Base-by-base conservation (phyloP, 2,888 invertebrate species). In the Luperina testacea region DNA sequence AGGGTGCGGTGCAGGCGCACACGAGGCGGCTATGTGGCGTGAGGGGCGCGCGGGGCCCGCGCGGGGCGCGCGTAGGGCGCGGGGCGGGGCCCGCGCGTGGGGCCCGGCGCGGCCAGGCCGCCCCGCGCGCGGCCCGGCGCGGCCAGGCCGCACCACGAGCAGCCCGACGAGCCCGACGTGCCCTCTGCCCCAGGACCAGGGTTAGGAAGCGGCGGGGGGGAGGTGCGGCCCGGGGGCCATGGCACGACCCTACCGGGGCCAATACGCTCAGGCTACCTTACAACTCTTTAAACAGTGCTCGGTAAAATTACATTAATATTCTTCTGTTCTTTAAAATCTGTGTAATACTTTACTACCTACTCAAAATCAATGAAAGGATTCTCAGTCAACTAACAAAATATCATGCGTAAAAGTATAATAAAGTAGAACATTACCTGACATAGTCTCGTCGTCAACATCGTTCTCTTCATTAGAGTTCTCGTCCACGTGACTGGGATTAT, bases 361-460 rank as follows among this genome's bases (percentile, higher is more conserved):
- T 45, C 38, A 57, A 71, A 51, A 83, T 11, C 5, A 64, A 57
- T 24, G 24, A 38, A 45, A 51, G 4, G 11, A 59, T n/a, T 70
- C 8, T 53, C 15, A 61, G 8, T 69, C 5, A 42, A 59, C 9
- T 59, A 45, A 38, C 45, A 57, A 57, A 69, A 72, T 59, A 70
- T 64, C 7, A 48, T 59, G 15, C 2, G 0, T 20, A 45, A 24
- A 65, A 6, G 15, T 65, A 27, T 9, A 27, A 57, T 74, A 53
- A 48, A 80, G 1, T 48, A 68, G n/a, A 51, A 51, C 2, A 4
- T 77, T 97, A 97, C 98, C 98, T 87, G 98, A 98, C 97, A 98
- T 98, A 6, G 98, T 98, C 94, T 98, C 98, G 87, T 98, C 98
- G 92, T 99, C 98, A 0, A 98, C 98, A 91, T 98, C 98, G 92